phyloP scores from a whole-genome alignment of 2,797 vertebrate genomes.

The Cheirogaleus major region DNA sequence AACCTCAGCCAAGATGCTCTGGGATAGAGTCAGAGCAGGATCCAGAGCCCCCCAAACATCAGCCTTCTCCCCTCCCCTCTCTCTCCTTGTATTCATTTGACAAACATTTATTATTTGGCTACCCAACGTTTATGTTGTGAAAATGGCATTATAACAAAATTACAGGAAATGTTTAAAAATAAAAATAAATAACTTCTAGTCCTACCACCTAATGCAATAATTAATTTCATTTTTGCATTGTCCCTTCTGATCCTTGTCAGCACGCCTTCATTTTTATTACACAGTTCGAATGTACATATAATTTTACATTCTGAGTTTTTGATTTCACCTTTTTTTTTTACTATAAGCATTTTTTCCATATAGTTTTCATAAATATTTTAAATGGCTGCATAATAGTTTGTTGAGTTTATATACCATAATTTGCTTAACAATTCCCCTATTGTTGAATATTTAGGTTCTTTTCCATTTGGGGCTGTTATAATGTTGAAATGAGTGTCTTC shows the following conservation, averaged over 20 bases:
- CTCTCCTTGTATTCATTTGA: background rate
- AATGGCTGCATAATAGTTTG: conserved; percentile 59
- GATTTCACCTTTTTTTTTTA: conserved; percentile 70
- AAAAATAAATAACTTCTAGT: conserved; percentile 22
- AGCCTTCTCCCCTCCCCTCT: background rate
- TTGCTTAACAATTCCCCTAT: conserved; percentile 62
- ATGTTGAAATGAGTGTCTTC: conserved; percentile 46
- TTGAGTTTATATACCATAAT: conserved; percentile 59
- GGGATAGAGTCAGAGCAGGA: background rate
- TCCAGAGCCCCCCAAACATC: background rate
- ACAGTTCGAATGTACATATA: background rate
- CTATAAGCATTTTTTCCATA: conserved; percentile 56
- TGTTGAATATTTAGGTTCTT: conserved; percentile 61
- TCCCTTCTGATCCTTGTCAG: conserved; percentile 50
- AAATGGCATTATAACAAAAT: conserved; percentile 26
- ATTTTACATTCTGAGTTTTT: conserved; percentile 43
- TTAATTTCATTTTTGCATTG: conserved; percentile 50
- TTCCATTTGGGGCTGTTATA: conserved; percentile 56
- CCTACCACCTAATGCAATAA: background rate
- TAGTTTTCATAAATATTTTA: conserved; percentile 73
- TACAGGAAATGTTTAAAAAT: conserved; percentile 42
- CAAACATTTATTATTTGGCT: conserved; percentile 1
- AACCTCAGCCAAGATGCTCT: background rate
- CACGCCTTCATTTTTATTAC: conserved; percentile 2
- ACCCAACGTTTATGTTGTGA: background rate